Base-by-base conservation (phyloP, 2,797 vertebrate genomes). In the Novumbra hubbsi region DNA sequence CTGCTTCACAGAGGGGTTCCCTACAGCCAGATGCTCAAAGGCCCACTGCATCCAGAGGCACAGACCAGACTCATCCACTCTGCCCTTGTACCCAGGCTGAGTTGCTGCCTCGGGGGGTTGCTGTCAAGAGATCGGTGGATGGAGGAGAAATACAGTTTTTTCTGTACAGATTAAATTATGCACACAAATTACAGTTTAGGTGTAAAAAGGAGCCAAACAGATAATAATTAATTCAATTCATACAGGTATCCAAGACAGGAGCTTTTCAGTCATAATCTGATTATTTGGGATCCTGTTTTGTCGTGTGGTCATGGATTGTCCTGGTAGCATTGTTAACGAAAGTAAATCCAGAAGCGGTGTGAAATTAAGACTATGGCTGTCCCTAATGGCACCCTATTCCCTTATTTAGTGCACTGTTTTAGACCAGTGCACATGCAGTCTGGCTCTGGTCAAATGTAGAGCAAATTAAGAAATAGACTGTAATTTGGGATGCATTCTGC, bases 11-110 rank as follows among this genome's bases (percentile, higher is more conserved):
- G 21, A 60, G 66, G 80, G 81, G 71, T 71, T 60, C 70, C 73
- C 73, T 41, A 73, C 74, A 84, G 80, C 75, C 74, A 81, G 75
- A 84, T 73, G 80, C 68, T 79, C 83, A 60, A 50, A 57, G 5
- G 34, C 34, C 34, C 34, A 38, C 34, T 38, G 34, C 34, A 38
- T 7, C 60, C 74, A 27, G 28, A 67, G 84, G 15, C 55, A 38
- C 50, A 41, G 28, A 70, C 27, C 57, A 57, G 19, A 74, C n/a
- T 9, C 7, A 60, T 60, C 55, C 55, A 9, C 24, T 24, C n/a
- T 60, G 55, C 21, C 4, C 8, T 24, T 14, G 55, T 24, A 27
- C 21, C 55, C 55, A 60, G 21, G 21, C 21, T 24, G 55, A 24
- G 55, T 21, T 24, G 55, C 21, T 60, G 55, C 21, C 55, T 24